Conservation (phyloP, 2,888 invertebrate species). For the Meteorus cinctellus region DNA sequence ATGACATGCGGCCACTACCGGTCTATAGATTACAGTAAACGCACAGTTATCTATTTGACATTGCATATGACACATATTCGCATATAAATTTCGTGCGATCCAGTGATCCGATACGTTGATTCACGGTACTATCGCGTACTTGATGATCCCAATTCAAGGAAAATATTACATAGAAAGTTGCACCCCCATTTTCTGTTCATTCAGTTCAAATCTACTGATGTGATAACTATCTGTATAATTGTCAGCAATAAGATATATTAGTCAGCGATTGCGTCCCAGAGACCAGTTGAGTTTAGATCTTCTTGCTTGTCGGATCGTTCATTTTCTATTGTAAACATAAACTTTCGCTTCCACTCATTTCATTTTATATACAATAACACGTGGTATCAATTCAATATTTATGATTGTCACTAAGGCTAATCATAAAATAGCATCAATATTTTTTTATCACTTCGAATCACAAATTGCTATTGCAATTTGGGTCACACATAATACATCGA, state of each 20-base stretch:
- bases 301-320: not conserved
- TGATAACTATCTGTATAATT: conserved; percentile 9
- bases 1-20: not conserved
- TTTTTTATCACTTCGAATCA: not conserved
- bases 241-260: conserved; percentile 20
- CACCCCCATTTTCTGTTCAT: not conserved
- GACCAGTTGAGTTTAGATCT: conserved; percentile 24
- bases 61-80: not conserved
- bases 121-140: not conserved
- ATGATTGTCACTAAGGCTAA: not conserved
- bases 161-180: not conserved
- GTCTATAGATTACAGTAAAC: not conserved
- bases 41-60: not conserved
- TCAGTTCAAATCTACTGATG: not conserved
- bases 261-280: not conserved
- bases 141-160: not conserved
- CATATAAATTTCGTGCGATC: too few relatives aligned
- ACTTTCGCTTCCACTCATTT: not conserved
- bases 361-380: not conserved
- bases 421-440: not conserved
- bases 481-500: not conserved
- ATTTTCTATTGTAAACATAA: not conserved
- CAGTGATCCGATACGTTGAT: too few relatives aligned
- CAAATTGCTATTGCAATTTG: too few relatives aligned
- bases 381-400: not conserved